A percentile compares a stretch with the other conserved stretches of the same genome.
Evolutionary conservation across 2,797 vertebrate genomes (phyloP).

Genomic region (Microchirus variegatus): DNA sequence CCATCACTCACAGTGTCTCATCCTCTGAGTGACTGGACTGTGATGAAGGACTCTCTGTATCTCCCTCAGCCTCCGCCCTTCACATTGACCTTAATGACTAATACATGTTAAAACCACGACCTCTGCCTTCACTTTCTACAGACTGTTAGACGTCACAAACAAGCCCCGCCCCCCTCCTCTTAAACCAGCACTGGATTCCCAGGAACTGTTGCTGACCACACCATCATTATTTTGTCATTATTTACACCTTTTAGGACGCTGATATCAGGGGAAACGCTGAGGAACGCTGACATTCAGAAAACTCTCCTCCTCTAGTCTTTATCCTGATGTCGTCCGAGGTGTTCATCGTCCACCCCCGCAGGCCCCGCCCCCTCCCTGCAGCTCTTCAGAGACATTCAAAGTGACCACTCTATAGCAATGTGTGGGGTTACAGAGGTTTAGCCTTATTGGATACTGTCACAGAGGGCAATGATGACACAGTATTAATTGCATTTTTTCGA

Average conservation of each 20-base stretch:
- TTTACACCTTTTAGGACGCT: conserved; percentile 37
- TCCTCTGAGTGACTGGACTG: conserved; percentile 65
- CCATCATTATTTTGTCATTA: conserved; percentile 40
- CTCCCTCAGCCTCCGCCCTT: conserved; percentile 68
- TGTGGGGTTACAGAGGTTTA: conserved; percentile 41
- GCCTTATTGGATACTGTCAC: conserved; percentile 65
- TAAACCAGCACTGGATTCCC: conserved; percentile 75
- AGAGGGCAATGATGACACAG: conserved; percentile 50
- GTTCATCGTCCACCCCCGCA: conserved; percentile 23
- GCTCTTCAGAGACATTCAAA: conserved; percentile 56
- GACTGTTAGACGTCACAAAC: conserved; percentile 75
- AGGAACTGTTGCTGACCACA: conserved; percentile 60
- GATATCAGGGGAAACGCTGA: conserved; percentile 42
- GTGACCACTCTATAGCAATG: conserved; percentile 60
- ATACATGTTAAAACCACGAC: conserved; percentile 59
- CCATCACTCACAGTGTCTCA: conserved; percentile 59
- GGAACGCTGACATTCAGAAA: too few relatives aligned
- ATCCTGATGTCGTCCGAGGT: conserved; percentile 23
- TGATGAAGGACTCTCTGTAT: conserved; percentile 71
- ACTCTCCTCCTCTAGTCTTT: conserved; percentile 6
- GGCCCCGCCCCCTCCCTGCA: conserved; percentile 12
- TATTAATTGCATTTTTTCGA: conserved; percentile 62
- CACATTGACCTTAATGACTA: conserved; percentile 71
- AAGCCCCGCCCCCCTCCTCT: conserved; percentile 35
- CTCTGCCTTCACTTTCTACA: conserved; percentile 75